phyloP scores from a whole-genome alignment of 2,113 vertebrate species.

The Aythya baeri region DNA sequence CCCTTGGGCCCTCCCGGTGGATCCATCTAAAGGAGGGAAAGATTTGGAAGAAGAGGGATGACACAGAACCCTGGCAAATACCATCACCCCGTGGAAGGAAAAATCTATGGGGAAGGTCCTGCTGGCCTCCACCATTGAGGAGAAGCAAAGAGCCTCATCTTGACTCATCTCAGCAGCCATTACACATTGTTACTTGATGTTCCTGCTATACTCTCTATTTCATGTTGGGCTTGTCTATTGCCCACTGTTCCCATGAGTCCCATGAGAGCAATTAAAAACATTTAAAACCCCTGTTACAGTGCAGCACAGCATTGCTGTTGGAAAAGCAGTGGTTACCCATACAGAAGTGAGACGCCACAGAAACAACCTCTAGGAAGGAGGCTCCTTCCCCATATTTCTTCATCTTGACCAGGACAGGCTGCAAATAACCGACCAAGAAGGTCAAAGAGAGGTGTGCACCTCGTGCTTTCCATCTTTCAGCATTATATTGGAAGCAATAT shows the following conservation, averaged over 20 bases:
- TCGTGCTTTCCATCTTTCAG: background rate
- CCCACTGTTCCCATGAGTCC: background rate
- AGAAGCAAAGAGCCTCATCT: background rate
- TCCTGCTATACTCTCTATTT: background rate
- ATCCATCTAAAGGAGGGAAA: background rate
- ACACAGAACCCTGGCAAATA: background rate
- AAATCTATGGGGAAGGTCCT: rapidly evolving
- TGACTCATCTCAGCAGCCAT: background rate
- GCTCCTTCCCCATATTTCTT: background rate
- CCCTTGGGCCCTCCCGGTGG: rapidly evolving
- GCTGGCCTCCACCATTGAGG: background rate
- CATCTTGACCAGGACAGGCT: rapidly evolving
- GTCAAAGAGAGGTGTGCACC: background rate
- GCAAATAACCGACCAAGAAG: background rate
- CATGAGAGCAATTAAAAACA: background rate
- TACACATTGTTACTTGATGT: background rate
- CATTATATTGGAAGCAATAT: background rate
- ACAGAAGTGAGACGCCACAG: rapidly evolving
- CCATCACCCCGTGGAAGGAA: background rate
- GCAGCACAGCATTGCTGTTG: background rate
- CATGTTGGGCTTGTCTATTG: background rate
- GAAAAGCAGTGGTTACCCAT: background rate
- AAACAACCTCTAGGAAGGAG: background rate
- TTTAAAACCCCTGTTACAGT: background rate
- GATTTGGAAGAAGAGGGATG: background rate